Percentiles rank a stretch among this genome's conserved stretches.
Evolutionary conservation across 2,797 vertebrate species (phyloP).

Genomic region (Furcifer pardalis): DNA sequence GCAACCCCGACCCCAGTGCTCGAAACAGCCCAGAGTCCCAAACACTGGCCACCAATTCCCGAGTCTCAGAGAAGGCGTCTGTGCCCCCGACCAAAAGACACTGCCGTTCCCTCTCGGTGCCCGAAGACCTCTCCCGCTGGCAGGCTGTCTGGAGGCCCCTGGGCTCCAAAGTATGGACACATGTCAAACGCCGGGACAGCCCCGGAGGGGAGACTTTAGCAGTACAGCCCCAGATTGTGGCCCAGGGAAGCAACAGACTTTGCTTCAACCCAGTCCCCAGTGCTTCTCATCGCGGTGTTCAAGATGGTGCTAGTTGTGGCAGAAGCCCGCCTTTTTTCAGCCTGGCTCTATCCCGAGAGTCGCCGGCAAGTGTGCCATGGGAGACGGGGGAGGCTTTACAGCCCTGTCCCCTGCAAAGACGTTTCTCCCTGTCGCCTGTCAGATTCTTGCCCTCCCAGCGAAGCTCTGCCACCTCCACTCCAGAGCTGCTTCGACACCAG

Average conservation of each 20-base stretch:
- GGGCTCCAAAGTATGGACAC: slow-evolving; percentile 91
- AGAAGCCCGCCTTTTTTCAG: slow-evolving; percentile 89
- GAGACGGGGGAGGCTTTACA: slow-evolving; percentile 32
- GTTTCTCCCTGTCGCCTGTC: slow-evolving; percentile 88
- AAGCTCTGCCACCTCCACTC: slow-evolving; percentile 85
- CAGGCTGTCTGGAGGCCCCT: slow-evolving; percentile 90
- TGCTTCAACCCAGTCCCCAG: slow-evolving; percentile 83
- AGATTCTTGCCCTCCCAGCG: slow-evolving; percentile 87
- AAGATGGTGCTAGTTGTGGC: slow-evolving; percentile 79
- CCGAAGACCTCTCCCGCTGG: slow-evolving; percentile 91
- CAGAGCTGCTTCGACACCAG: slow-evolving; percentile 76
- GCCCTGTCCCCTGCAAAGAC: slow-evolving; percentile 79
- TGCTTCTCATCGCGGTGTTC: slow-evolving; percentile 84
- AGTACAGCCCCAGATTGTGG: slow-evolving; percentile 72
- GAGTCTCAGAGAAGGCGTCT: slow-evolving; percentile 70
- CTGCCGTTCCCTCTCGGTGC: slow-evolving; percentile 90
- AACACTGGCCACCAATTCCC: slow-evolving; percentile 69
- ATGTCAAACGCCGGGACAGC: slow-evolving; percentile 85
- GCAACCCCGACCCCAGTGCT: slow-evolving; percentile 68
- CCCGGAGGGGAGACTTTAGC: slow-evolving; percentile 80
- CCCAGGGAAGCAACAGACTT: slow-evolving; percentile 80
- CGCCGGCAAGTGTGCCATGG: slow-evolving; percentile 70
- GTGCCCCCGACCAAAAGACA: slow-evolving; percentile 83
- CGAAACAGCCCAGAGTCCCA: slow-evolving; percentile 73
- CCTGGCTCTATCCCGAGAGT: slow-evolving; percentile 86